Evolutionary conservation across 2,888 invertebrate genomes (phyloP), one percentile per base, ranked within the genome.

Genomic region (Meiosimyza decipiens): DNA sequence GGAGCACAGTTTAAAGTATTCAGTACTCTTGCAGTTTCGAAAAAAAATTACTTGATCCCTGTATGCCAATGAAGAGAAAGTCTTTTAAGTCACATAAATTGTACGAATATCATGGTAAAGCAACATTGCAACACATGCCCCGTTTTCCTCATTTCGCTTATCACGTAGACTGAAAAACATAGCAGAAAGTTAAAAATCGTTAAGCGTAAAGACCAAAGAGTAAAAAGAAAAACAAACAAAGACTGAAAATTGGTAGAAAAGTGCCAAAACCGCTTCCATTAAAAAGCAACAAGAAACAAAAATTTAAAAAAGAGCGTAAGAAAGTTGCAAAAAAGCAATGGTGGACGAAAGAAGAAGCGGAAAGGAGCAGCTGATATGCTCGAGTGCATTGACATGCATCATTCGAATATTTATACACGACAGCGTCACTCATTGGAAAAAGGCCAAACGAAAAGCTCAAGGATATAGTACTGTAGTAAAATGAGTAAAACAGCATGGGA

Each of bases 311-410:
- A 60, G 65, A 57, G 62, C 15, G 63, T 16, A 47, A 40, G 22
- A 72, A 64, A 16, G 15, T n/a, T n/a, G 52, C 3, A 52, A 55
- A 50, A 15, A 63, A 70, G 54, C 18, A 33, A 22, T 40, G 15
- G 65, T 40, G 6, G 28, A 60, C 52, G 65, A 49, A 50, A 62
- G 28, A 28, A 28, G 0, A 28, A 4, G 28, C 28, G 28, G 28
- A 57, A 65, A 33, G 18, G 55, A 63, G 50, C 55, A 66, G 52
- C 68, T 74, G 77, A 75, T 75, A 73, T 59, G 75, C 76, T 76
- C 75, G 75, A 74, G 77, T 77, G 76, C 77, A 76, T 76, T 77
- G 77, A 76, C 77, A 77, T 76, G 77, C 76, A 75, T 71, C 74
- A 76, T 77, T 77, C 76, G 74, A 76, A 76, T 77, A 28, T 28